Base-by-base conservation (phyloP, 2,888 invertebrate species). In the Tinea trinotella region DNA sequence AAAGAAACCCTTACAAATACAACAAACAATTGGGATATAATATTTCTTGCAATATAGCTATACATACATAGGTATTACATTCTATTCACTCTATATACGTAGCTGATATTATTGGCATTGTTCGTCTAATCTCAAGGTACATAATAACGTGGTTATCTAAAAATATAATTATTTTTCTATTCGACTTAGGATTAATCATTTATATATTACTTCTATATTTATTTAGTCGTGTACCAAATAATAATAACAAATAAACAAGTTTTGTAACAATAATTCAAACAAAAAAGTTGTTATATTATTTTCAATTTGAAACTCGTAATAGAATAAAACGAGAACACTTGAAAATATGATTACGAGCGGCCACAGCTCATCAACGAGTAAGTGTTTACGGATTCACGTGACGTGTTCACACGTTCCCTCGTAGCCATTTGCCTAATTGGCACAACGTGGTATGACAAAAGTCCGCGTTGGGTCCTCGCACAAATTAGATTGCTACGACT, bases 1-100 rank as follows among this genome's bases (percentile, higher is more conserved):
- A 85, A 84, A 84, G 80, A 79, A 79, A 77, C 81, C 80, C 81
- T 83, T 77, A 78, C 77, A 71, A 76, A 74, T 74, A 76, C 76
- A 72, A 82, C 81, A 84, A 83, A 82, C 82, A 84, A 82, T 78
- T 74, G 72, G 70, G 70, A 74, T 79, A 78, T 74, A 17, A 40
- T 19, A 30, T 52, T 52, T 40, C 40, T 48, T 3, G 10, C 18
- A 7, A 20, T 48, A 17, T 19, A 19, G 9, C 9, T 48, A 4
- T 30, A 22, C 7, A 22, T 22, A n/a, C n/a, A n/a, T 22, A 22
- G 22, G 22, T 22, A 22, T 22, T 22, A 7, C 7, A 22, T 22
- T 3, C 7, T 22, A 22, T 22, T 22, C 22, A 22, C 7, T 22
- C 22, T 22, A 22, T 7, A 22, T 30, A 7, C n/a, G 30, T 2